Conservation (phyloP, 1,140 invertebrate genomes). For the Aleiodes sp. region DNA sequence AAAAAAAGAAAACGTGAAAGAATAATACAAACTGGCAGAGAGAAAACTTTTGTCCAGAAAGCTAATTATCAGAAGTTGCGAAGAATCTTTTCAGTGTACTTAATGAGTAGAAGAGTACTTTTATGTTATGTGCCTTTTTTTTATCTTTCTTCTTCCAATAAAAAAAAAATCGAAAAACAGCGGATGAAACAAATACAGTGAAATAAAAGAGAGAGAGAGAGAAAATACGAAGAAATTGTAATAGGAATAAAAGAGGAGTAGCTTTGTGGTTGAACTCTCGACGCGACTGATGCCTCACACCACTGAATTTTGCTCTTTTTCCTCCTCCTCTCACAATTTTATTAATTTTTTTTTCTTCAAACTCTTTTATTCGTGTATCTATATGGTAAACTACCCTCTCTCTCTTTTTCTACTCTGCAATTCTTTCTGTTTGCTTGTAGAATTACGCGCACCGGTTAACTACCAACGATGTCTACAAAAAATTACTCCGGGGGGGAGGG, state of each 20-base stretch:
- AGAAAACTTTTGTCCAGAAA: too few relatives aligned
- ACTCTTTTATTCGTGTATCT: neutral
- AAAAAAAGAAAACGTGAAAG: too few relatives aligned
- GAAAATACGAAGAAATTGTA: neutral
- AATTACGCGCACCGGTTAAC: conserved; percentile 19
- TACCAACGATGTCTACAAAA: neutral
- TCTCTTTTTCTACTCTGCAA: neutral
- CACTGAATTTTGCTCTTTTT: neutral
- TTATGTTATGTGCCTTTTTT: too few relatives aligned
- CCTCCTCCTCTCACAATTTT: too few relatives aligned
- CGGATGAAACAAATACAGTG: neutral
- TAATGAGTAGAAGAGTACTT: too few relatives aligned
- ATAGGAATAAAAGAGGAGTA: neutral
- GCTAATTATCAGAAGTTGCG: too few relatives aligned
- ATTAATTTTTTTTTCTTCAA: too few relatives aligned
- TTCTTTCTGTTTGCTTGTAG: conserved; percentile 10
- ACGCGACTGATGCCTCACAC: neutral
- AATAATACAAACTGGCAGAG: too few relatives aligned
- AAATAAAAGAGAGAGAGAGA: neutral
- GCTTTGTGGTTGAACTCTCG: neutral
- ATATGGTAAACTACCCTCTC: neutral
- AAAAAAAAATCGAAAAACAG: too few relatives aligned
- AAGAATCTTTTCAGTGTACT: too few relatives aligned
- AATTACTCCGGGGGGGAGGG: neutral
- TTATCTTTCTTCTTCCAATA: too few relatives aligned